A percentile compares a stretch with the other conserved stretches of the same genome.
These are phyloP conservation scores for Lichenostomus cassidix DNA, from an alignment of 2,113 vertebrate species.

Conservation along the genomic window DNA sequence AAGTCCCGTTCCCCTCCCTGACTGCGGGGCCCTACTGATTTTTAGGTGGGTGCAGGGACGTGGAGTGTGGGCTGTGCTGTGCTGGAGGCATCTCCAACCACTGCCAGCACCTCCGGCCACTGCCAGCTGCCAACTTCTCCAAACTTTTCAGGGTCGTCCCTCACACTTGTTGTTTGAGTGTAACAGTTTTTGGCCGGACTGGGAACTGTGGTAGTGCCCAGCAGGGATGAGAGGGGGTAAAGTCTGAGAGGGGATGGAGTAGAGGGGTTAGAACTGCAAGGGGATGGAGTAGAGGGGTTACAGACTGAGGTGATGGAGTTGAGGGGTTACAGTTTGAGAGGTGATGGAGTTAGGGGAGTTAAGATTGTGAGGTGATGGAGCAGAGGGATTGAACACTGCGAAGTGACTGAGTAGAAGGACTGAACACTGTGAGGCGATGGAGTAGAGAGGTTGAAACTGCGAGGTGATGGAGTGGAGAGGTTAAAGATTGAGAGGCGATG, in stretches of 20 bases:
- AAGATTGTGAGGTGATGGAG: not conserved
- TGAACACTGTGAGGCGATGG: not conserved
- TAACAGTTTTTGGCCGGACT: not conserved
- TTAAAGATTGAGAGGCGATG: not conserved
- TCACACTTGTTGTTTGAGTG: not conserved
- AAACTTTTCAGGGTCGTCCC: not conserved
- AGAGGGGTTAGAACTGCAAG: not conserved
- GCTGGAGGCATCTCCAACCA: not conserved
- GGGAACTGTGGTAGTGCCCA: not conserved
- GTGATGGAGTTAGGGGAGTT: not conserved
- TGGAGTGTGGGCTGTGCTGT: not conserved
- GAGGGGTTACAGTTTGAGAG: not conserved
- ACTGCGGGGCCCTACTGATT: not conserved
- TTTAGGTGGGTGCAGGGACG: not conserved
- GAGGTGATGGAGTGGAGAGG: not conserved
- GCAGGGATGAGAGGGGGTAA: not conserved
- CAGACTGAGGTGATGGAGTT: not conserved
- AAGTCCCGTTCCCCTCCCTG: not conserved
- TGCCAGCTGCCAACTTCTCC: not conserved
- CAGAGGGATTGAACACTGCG: not conserved
- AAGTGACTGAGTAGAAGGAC: not conserved
- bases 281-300: too few relatives aligned
- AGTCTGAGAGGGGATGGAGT: not conserved
- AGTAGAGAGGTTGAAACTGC: not conserved
- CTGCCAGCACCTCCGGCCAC: rapidly evolving